These are phyloP conservation scores for Trichacis sp. DNA, from an alignment of 2,888 invertebrate species.

Conservation along the genomic window DNA sequence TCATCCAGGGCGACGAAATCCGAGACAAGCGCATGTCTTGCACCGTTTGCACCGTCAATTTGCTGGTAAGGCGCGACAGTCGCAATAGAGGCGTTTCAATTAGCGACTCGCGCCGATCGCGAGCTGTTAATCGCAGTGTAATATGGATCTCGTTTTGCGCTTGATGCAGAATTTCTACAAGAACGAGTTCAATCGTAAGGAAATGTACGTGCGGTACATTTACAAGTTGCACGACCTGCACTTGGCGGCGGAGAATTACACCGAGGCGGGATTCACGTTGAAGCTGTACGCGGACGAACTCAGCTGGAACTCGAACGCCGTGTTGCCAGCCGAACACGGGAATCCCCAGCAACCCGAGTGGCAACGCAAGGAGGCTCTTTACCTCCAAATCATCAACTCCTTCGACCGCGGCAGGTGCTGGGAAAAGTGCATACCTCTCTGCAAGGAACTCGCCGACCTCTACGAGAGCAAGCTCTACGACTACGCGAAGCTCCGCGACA, in stretches of 20 bases:
- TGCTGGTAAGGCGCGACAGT: constrained; percentile 87
- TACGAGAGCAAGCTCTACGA: constrained; percentile 90
- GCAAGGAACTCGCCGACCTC: constrained; percentile 88
- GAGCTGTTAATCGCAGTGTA: constrained; percentile 39
- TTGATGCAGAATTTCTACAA: constrained; percentile 89
- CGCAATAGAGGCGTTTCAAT: too few species aligned
- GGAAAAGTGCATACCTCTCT: constrained; percentile 94
- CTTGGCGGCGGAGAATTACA: constrained; percentile 89
- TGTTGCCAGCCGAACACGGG: constrained; percentile 75
- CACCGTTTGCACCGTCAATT: constrained; percentile 94
- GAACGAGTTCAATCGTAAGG: constrained; percentile 93
- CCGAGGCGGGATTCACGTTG: constrained; percentile 95
- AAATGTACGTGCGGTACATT: constrained; percentile 95
- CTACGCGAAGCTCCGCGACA: constrained; percentile 87
- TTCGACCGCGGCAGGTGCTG: constrained; percentile 97
- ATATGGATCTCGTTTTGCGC: constrained; percentile 48
- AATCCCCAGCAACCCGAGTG: constrained; percentile 86
- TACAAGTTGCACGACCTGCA: constrained; percentile 95
- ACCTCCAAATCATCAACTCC: constrained; percentile 89
- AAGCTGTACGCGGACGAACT: constrained; percentile 93
- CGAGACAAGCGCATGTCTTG: constrained; percentile 96
- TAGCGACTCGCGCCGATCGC: too few species aligned
- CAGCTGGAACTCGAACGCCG: constrained; percentile 79
- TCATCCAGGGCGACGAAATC: constrained; percentile 95
- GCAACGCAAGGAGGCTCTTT: constrained; percentile 90